phyloP scores from a whole-genome alignment of 1,140 invertebrate genomes.

The Drosophila sucinea region DNA sequence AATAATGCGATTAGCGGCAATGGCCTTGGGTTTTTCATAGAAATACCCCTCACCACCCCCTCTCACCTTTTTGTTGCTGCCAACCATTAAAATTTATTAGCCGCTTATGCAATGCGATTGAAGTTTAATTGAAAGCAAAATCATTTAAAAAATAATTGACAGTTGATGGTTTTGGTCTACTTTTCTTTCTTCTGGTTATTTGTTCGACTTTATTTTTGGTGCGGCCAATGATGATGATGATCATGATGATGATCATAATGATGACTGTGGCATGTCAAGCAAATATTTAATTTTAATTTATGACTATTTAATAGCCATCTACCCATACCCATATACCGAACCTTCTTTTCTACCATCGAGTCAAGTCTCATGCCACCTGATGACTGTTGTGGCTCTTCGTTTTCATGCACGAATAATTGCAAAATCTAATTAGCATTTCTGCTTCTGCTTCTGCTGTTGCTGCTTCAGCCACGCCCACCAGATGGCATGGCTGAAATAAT shows the following conservation, averaged over 20 bases:
- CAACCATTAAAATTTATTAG: conserved; percentile 44
- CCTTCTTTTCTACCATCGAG: not conserved
- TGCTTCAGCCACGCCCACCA: conserved; percentile 17
- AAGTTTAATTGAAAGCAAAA: conserved; percentile 53
- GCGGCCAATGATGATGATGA: not conserved
- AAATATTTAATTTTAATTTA: conserved; percentile 50
- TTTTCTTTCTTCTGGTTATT: not conserved
- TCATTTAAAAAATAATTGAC: conserved; percentile 48
- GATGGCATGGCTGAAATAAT: conserved; percentile 50
- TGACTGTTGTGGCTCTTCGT: conserved; percentile 16
- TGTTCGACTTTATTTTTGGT: not conserved
- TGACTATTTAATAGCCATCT: conserved; percentile 37
- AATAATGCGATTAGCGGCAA: conserved; percentile 61
- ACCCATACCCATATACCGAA: not conserved
- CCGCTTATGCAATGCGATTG: conserved; percentile 31
- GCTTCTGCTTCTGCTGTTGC: conserved; percentile 2
- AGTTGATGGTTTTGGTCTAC: conserved; percentile 37
- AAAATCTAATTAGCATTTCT: conserved; percentile 65
- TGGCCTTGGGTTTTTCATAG: not conserved
- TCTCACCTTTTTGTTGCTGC: conserved; percentile 1
- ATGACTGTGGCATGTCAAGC: conserved; percentile 31
- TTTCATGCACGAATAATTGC: conserved; percentile 36
- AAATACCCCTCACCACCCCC: not conserved
- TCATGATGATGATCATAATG: not conserved
- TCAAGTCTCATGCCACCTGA: conserved; percentile 11